Evolutionary conservation across 2,797 vertebrate species (phyloP).

Genomic region (Vultur gryphus): DNA sequence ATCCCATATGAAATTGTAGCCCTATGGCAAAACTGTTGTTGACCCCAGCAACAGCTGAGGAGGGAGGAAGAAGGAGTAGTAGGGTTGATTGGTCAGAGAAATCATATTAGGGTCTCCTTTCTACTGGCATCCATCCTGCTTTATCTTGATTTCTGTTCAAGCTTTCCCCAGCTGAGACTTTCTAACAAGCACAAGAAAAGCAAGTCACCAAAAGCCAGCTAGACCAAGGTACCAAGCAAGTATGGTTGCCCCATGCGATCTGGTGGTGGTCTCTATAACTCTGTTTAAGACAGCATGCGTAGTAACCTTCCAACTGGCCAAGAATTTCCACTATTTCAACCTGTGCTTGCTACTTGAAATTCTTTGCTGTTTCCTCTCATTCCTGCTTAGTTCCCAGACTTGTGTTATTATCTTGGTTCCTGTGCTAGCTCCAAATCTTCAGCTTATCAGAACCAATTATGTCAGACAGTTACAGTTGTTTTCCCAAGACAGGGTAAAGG

Average conservation of each 20-base stretch:
- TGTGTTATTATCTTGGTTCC: neutral
- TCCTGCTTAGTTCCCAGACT: neutral
- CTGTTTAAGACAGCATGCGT: accelerated
- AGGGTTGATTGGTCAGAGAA: neutral
- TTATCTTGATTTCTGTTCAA: neutral
- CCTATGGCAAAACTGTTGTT: neutral
- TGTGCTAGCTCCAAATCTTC: neutral
- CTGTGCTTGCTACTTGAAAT: neutral
- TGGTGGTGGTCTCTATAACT: neutral
- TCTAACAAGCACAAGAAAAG: neutral
- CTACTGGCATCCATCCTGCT: neutral
- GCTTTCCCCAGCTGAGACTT: neutral
- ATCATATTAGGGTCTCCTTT: neutral
- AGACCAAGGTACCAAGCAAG: neutral
- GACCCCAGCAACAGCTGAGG: neutral
- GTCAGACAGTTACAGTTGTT: neutral
- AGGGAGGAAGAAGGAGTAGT: neutral
- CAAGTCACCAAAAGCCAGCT: neutral
- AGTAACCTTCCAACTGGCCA: neutral
- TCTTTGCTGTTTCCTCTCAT: neutral
- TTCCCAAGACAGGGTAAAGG: neutral
- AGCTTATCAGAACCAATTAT: neutral
- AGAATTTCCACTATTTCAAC: neutral
- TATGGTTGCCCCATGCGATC: neutral
- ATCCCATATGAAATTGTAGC: neutral